Evolutionary conservation across 1,140 invertebrate species (phyloP).

Genomic region (Contarinia nasturtii): DNA sequence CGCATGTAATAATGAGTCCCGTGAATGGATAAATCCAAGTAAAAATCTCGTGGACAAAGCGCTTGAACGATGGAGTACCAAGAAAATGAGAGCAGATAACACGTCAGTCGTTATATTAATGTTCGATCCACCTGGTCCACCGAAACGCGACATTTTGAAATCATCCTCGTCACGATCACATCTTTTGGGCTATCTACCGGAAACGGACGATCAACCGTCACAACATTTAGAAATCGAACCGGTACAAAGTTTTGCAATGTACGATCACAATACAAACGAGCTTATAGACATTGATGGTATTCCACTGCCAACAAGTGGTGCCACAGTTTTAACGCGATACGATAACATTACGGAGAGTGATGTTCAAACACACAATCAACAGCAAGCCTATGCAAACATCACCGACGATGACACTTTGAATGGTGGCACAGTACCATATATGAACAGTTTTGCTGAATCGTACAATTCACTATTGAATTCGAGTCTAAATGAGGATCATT

Average conservation of each 20-base stretch:
- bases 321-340: background rate
- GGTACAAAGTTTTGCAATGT: background rate
- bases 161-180: background rate
- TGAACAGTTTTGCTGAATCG: constrained; percentile 19
- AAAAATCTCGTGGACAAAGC: constrained; percentile 77
- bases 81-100: constrained; percentile 80
- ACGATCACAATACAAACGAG: background rate
- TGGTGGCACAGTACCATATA: background rate
- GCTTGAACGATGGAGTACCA: constrained; percentile 54
- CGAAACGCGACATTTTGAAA: constrained; percentile 13
- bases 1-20: constrained; percentile 25
- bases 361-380: background rate
- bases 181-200: background rate
- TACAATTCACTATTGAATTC: constrained; percentile 16
- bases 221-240: background rate
- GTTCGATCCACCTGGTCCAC: constrained; percentile 77
- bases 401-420: background rate
- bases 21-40: constrained; percentile 71
- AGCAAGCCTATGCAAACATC: background rate
- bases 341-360: background rate
- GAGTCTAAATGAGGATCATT: constrained; percentile 7
- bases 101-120: constrained; percentile 86
- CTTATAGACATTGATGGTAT: background rate
- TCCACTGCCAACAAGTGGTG: background rate
- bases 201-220: background rate